Percentiles rank a stretch among this genome's conserved stretches.
Conservation (phyloP, 2,113 vertebrate genomes). For the Heliornis fulica region DNA sequence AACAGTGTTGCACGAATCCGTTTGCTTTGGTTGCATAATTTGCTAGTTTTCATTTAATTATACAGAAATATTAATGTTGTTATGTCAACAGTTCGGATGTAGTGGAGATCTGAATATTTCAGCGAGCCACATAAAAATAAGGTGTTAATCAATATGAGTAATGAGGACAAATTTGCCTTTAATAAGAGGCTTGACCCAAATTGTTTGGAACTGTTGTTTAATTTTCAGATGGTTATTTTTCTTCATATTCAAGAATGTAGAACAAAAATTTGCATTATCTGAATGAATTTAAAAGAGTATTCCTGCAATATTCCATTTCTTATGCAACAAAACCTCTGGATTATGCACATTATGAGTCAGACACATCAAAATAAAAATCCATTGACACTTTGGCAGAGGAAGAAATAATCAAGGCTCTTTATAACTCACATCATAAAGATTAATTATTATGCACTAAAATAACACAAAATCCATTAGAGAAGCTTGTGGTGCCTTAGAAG, state of each 20-base stretch:
- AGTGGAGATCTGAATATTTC: conserved; percentile 22
- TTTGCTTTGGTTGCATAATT: conserved; percentile 32
- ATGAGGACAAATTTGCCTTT: background rate
- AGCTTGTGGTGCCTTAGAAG: background rate
- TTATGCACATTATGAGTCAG: conserved; percentile 49
- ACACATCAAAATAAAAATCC: conserved; percentile 45
- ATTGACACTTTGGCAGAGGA: conserved; percentile 56
- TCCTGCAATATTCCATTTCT: background rate
- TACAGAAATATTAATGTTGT: conserved; percentile 38
- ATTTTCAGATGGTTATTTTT: conserved; percentile 5
- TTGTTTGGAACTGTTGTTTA: conserved; percentile 6
- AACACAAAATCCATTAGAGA: conserved; percentile 39
- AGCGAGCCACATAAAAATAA: background rate
- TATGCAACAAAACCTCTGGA: background rate
- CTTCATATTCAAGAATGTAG: background rate
- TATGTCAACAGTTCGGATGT: conserved; percentile 13
- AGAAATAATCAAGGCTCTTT: conserved; percentile 48
- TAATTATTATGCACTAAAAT: conserved; percentile 36
- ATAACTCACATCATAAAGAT: conserved; percentile 46
- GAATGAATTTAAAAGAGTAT: conserved; percentile 17
- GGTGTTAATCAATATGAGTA: conserved; percentile 3
- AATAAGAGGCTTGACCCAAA: conserved; percentile 14
- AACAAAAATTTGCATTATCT: conserved; percentile 16
- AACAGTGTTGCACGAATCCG: background rate
- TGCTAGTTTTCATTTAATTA: conserved; percentile 36